Base-by-base conservation (phyloP, 92 coral and sea anemone genomes). In the Isaurus tuberculatus region DNA sequence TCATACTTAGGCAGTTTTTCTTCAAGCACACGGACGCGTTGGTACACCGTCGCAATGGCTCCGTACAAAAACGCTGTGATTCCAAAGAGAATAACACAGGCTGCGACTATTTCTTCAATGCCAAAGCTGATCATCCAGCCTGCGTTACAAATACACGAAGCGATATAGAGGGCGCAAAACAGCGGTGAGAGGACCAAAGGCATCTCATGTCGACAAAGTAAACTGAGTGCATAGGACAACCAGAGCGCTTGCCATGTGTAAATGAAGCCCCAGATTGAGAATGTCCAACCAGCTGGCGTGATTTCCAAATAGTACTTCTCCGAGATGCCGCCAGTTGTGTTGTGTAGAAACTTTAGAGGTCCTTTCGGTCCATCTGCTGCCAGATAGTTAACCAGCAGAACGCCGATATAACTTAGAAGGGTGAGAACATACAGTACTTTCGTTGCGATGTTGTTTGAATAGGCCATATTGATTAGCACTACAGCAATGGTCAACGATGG, bases 231-330 rank as follows among this genome's bases (percentile, higher is more conserved):
- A 72, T 93, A 93, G 70, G 83, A 58, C 79, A 93, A 72, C 98
- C 98, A 93, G 19, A 88, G 90, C 15, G 88, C 55, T 65, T 92
- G 95, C 98, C 98, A 93, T 6, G 87, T 91, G 32, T 89, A 89
- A 28, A 93, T 95, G 19, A 86, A 89, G 2, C 90, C 90, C 98
- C 95, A 93, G 7, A 90, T 92, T 89, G 92, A 83, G 82, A 94
- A 87, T 0, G 95, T 91, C 98, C 98, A 93, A 60, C 86, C 84
- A 15, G 87, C 87, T 9, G 97, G 97, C 40, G 97, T 91, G 58
- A 93, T 93, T 66, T 91, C 87, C 16, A 93, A 65, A 63, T 73
- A 86, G 80, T 71, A 93, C 55, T 71, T 79, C 43, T 84, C 83
- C 30, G 89, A 91, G 79, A 90, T 87, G 40, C 83, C 79, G 5